Evolutionary conservation across 2,113 vertebrate species (phyloP).

Genomic region (Brienomyrus longianalis): DNA sequence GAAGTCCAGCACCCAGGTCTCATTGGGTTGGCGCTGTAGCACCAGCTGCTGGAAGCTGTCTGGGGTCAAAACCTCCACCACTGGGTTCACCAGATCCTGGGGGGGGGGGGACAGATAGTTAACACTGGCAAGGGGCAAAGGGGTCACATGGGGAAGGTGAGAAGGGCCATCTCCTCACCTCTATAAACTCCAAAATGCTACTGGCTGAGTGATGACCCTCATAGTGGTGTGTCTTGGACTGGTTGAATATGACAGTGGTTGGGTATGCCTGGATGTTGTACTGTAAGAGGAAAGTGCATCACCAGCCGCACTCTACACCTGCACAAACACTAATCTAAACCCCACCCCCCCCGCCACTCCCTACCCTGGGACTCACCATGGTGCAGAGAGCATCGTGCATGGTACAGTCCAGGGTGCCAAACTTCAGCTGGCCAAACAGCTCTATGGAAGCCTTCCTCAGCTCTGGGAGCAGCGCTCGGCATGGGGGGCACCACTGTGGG

Average conservation of each 20-base stretch:
- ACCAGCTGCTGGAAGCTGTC: constrained; percentile 75
- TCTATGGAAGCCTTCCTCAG: constrained; percentile 91
- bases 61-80: constrained; percentile 74
- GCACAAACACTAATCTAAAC: not conserved
- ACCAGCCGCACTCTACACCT: not conserved
- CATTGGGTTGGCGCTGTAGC: constrained; percentile 58
- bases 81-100: constrained; percentile 86
- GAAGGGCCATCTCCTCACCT: constrained; percentile 59
- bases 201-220: constrained; percentile 91
- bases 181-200: constrained; percentile 89
- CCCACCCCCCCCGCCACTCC: not conserved
- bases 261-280: constrained; percentile 95
- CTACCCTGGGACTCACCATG: constrained; percentile 63
- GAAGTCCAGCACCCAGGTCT: constrained; percentile 90
- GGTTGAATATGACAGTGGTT: constrained; percentile 91
- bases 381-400: constrained; percentile 85
- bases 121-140: not conserved
- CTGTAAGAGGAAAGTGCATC: constrained; percentile 47
- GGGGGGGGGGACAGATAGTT: not conserved
- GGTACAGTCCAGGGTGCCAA: constrained; percentile 93
- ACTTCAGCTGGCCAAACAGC: constrained; percentile 82
- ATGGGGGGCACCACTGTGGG: constrained; percentile 92
- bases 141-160: not conserved
- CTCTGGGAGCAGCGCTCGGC: constrained; percentile 85
- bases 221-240: constrained; percentile 82